Conservation (phyloP, 2,888 invertebrate genomes). For the Anthophora plumipes region DNA sequence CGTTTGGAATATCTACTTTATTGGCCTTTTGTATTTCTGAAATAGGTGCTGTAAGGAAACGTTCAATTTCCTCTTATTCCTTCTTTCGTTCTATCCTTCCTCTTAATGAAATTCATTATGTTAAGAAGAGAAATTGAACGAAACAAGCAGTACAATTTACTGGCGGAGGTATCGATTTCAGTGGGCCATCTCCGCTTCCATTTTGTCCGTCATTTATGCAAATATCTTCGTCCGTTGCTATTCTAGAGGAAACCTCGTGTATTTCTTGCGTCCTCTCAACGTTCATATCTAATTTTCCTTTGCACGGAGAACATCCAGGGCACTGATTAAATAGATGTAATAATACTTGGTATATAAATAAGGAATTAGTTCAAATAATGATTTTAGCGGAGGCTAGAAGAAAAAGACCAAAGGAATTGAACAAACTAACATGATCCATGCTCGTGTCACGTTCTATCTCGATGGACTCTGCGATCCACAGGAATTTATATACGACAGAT, state of each 20-base stretch:
- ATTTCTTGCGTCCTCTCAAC: background rate
- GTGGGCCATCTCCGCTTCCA: slow-evolving; percentile 40
- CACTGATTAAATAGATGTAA: background rate
- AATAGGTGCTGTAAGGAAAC: slow-evolving; percentile 34
- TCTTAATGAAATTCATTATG: background rate
- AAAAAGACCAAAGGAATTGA: background rate
- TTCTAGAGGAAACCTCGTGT: background rate
- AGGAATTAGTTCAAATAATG: too few relatives aligned
- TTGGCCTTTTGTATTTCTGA: slow-evolving; percentile 27
- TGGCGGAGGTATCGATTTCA: slow-evolving; percentile 28
- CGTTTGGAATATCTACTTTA: background rate
- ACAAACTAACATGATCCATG: slow-evolving; percentile 14
- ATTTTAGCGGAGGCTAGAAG: too few relatives aligned
- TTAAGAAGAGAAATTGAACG: background rate
- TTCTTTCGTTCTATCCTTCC: background rate
- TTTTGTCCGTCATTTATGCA: slow-evolving; percentile 21
- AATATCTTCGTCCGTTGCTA: background rate
- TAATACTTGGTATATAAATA: too few relatives aligned
- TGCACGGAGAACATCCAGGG: background rate
- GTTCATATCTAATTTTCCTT: background rate
- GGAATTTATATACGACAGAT: slow-evolving; percentile 85
- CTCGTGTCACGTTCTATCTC: slow-evolving; percentile 41
- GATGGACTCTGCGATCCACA: slow-evolving; percentile 71
- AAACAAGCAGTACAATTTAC: slow-evolving; percentile 16
- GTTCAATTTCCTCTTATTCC: background rate